These are phyloP conservation scores for Rhinichthys klamathensis DNA, from an alignment of 2,113 vertebrate species.

Conservation along the genomic window DNA sequence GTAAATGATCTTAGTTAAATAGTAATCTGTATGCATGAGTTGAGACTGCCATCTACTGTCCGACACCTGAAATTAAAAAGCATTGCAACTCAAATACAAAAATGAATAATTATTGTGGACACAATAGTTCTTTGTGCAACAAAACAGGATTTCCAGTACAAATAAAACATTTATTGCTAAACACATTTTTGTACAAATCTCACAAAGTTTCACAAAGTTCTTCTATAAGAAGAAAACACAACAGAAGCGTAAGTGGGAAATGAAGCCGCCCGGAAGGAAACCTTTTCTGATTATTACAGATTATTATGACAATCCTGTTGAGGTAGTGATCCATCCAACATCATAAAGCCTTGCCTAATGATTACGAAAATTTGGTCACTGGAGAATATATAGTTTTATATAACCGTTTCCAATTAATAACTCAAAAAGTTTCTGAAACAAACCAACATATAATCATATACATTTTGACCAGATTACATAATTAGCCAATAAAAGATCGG, in stretches of 20 bases:
- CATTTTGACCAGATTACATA: background rate
- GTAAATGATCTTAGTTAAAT: too few species aligned
- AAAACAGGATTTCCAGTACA: conserved; percentile 18
- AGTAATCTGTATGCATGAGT: background rate
- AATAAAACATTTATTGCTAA: conserved; percentile 62
- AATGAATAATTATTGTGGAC: background rate
- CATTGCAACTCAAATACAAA: background rate
- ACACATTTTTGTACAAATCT: conserved; percentile 58
- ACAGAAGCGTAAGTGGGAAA: conserved; percentile 26
- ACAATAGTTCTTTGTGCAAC: background rate
- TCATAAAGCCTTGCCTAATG: background rate
- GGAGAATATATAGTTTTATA: background rate
- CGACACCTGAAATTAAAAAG: background rate
- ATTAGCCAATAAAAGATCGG: background rate
- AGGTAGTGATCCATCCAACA: conserved; percentile 51
- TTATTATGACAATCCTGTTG: conserved; percentile 39
- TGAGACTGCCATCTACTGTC: background rate
- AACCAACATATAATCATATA: background rate
- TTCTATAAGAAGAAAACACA: conserved; percentile 64
- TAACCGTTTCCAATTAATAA: background rate
- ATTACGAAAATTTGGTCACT: background rate
- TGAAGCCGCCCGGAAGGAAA: conserved; percentile 35
- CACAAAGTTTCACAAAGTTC: conserved; percentile 53
- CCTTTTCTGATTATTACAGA: background rate
- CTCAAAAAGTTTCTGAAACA: background rate